These are phyloP conservation scores for Apeira syringaria DNA, from an alignment of 2,888 invertebrate species.

Conservation along the genomic window DNA sequence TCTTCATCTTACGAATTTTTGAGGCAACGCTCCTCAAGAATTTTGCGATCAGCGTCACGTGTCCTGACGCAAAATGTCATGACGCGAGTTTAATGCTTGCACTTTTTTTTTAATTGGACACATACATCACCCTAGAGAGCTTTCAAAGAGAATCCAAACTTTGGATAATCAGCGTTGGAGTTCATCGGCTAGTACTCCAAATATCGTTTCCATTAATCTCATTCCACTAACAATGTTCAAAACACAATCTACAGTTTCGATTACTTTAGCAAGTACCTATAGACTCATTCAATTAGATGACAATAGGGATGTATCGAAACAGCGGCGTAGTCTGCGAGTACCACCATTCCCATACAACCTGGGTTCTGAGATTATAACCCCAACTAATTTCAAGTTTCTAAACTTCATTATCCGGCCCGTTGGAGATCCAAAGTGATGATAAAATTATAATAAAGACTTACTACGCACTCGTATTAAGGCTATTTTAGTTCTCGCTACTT, in stretches of 20 bases:
- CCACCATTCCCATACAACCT: slow-evolving; percentile 43
- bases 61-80: no score
- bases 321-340: slow-evolving; percentile 24
- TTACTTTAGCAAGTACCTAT: slow-evolving; percentile 20
- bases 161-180: background rate
- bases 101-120: no score
- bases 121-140: no score
- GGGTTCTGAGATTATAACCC: slow-evolving; percentile 63
- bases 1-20: no score
- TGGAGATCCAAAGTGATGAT: slow-evolving; percentile 67
- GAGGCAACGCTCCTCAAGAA: no score
- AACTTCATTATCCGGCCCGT: slow-evolving; percentile 74
- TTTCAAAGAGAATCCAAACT: background rate
- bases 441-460: slow-evolving; percentile 60
- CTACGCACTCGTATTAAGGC: slow-evolving; percentile 30
- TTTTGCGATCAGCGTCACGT: no score
- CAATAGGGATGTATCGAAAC: slow-evolving; percentile 33
- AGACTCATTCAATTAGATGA: slow-evolving; percentile 39
- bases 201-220: slow-evolving; percentile 5
- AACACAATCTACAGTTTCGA: slow-evolving; percentile 22
- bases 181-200: background rate
- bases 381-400: slow-evolving; percentile 74
- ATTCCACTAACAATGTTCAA: slow-evolving; percentile 12
- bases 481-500: no score
- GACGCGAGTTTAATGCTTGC: no score